phyloP scores from a whole-genome alignment of 2,888 invertebrate genomes.

The Plebejus argus region DNA sequence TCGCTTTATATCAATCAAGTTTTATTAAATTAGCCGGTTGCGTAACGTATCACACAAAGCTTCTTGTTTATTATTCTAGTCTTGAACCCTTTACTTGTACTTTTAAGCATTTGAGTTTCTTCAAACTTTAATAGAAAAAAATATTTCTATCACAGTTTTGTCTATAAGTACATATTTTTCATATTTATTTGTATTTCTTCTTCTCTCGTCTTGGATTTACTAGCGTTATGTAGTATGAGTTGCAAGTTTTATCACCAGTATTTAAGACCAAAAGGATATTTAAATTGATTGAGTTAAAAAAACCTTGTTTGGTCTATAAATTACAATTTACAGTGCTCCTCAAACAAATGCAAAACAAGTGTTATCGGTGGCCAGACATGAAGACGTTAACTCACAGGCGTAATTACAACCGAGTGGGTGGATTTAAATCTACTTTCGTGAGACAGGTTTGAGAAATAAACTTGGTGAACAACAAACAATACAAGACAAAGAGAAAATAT shows the following conservation, averaged over 20 bases:
- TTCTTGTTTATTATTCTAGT: background rate
- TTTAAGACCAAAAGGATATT: background rate
- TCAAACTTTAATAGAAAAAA: no score
- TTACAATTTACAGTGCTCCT: constrained; percentile 41
- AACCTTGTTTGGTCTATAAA: background rate
- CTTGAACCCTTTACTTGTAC: background rate
- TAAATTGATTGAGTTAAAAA: background rate
- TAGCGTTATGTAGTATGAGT: no score
- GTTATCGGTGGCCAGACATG: constrained; percentile 68
- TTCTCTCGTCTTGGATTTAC: no score
- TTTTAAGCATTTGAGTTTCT: background rate
- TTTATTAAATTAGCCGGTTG: constrained; percentile 10
- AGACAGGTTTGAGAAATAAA: constrained; percentile 25
- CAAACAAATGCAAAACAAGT: constrained; percentile 70
- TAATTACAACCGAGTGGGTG: constrained; percentile 73
- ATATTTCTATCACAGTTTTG: no score
- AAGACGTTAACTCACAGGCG: constrained; percentile 58
- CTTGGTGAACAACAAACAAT: constrained; percentile 27
- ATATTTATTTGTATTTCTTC: no score
- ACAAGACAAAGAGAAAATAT: background rate
- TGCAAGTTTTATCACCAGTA: no score
- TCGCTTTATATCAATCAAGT: constrained; percentile 22
- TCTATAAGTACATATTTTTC: no score
- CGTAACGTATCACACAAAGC: constrained; percentile 4
- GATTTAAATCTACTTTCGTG: constrained; percentile 45